Evolutionary conservation across 2,888 invertebrate species (phyloP).

Genomic region (Danaus chrysippus): DNA sequence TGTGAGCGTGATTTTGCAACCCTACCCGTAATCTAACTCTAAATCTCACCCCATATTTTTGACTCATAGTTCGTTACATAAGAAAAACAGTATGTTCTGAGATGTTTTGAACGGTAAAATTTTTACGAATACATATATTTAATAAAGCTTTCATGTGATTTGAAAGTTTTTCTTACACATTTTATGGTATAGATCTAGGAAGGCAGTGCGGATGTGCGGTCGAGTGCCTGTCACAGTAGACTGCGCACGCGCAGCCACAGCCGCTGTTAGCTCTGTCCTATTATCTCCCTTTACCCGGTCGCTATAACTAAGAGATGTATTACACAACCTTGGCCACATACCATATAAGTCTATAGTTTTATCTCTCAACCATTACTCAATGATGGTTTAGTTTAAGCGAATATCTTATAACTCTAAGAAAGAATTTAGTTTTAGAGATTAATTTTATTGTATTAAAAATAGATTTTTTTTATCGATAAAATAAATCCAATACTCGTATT

Average conservation of each 20-base stretch:
- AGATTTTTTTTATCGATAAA: background rate
- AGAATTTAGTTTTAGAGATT: too few relatives aligned
- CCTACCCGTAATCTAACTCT: slow-evolving; percentile 67
- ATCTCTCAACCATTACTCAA: slow-evolving; percentile 31
- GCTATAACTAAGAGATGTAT: slow-evolving; percentile 56
- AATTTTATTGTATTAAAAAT: background rate
- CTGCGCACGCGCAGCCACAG: slow-evolving; percentile 59
- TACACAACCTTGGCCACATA: slow-evolving; percentile 43
- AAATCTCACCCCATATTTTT: slow-evolving; percentile 20
- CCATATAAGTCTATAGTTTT: slow-evolving; percentile 45
- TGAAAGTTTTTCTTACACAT: slow-evolving; percentile 30
- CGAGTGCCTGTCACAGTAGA: slow-evolving; percentile 67
- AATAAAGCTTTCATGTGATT: background rate
- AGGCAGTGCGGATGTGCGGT: slow-evolving; percentile 73
- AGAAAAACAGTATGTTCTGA: background rate
- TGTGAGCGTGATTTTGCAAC: slow-evolving; percentile 67
- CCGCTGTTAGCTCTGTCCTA: slow-evolving; percentile 66
- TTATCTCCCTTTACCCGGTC: slow-evolving; percentile 62
- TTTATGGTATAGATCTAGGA: slow-evolving; percentile 52
- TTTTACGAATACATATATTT: background rate
- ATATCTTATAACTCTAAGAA: too few relatives aligned
- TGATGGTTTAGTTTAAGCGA: background rate
- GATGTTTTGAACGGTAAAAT: slow-evolving; percentile 5
- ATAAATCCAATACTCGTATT: background rate
- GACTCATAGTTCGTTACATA: background rate